Evolutionary conservation across 2,888 invertebrate species (phyloP).

Genomic region (Luperina testacea): DNA sequence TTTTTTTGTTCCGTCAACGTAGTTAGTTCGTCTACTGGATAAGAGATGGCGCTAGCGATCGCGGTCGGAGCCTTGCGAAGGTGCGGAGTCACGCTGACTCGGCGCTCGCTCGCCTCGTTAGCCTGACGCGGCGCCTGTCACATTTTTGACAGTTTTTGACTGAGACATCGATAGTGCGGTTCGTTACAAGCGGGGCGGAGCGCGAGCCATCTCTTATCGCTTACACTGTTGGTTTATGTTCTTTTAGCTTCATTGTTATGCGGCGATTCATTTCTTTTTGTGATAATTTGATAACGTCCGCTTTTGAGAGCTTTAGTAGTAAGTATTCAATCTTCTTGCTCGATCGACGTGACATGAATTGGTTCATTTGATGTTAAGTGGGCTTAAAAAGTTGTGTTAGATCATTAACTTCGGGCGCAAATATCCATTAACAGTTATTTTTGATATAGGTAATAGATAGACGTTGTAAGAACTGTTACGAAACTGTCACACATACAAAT

Average conservation of each 20-base stretch:
- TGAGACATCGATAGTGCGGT: conserved; percentile 89
- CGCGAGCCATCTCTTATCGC: conserved; percentile 80
- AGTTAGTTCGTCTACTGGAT: conserved; percentile 76
- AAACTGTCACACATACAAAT: conserved; percentile 44
- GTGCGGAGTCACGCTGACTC: conserved; percentile 82
- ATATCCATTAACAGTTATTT: conserved; percentile 28
- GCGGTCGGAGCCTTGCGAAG: conserved; percentile 51
- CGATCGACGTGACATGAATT: conserved; percentile 69
- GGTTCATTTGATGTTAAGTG: conserved; percentile 63
- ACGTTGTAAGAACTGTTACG: conserved; percentile 3
- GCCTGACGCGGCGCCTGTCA: conserved; percentile 88
- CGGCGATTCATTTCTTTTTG: conserved; percentile 76
- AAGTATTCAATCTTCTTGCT: conserved; percentile 69
- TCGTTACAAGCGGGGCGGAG: conserved; percentile 87
- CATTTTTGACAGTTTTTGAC: conserved; percentile 89
- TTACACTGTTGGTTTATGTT: conserved; percentile 85
- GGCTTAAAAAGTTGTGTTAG: conserved; percentile 47
- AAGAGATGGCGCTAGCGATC: conserved; percentile 80
- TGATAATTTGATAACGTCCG: conserved; percentile 76
- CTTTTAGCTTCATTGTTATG: conserved; percentile 86
- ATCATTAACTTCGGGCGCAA: conserved; percentile 45
- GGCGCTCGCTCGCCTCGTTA: conserved; percentile 85
- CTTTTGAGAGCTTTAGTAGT: conserved; percentile 66
- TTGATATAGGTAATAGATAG: not conserved
- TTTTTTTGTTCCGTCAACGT: conserved; percentile 57